A percentile compares a stretch with the other conserved stretches of the same genome.
Evolutionary conservation across 2,888 invertebrate genomes (phyloP).

Genomic region (Shargacucullia verbasci): DNA sequence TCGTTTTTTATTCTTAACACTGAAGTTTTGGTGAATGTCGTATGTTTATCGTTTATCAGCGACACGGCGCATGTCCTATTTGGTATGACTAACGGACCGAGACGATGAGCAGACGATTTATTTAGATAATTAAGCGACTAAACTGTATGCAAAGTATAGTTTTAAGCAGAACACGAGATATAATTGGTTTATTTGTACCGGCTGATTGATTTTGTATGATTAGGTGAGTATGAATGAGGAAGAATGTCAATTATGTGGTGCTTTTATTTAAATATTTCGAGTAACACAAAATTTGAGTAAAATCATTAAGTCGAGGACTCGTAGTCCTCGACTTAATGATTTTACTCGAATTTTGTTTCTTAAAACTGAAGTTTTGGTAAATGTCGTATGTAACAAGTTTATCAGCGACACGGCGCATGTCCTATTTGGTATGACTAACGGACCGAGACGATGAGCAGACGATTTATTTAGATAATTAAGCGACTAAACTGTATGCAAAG

Average conservation of each 20-base stretch:
- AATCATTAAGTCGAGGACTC: no score
- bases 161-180: not conserved
- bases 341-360: not conserved
- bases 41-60: slow-evolving; percentile 11
- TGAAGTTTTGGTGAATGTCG: slow-evolving; percentile 21
- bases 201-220: slow-evolving; percentile 6
- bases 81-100: slow-evolving; percentile 61
- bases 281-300: no score
- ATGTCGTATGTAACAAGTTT: slow-evolving; percentile 12
- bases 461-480: slow-evolving; percentile 63
- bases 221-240: not conserved
- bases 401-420: slow-evolving; percentile 41
- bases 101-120: slow-evolving; percentile 58
- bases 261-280: no score
- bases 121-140: slow-evolving; percentile 57
- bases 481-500: slow-evolving; percentile 3
- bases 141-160: not conserved
- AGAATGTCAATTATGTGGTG: no score
- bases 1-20: not conserved
- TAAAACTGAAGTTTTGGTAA: slow-evolving; percentile 6
- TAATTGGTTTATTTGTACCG: slow-evolving; percentile 20
- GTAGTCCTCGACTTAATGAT: no score
- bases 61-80: slow-evolving; percentile 53
- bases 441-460: slow-evolving; percentile 58
- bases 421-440: slow-evolving; percentile 60